Percentiles rank a stretch among this genome's conserved stretches.
These are phyloP conservation scores for Sphaeramia orbicularis DNA, from an alignment of 2,797 vertebrate species.

Conservation along the genomic window DNA sequence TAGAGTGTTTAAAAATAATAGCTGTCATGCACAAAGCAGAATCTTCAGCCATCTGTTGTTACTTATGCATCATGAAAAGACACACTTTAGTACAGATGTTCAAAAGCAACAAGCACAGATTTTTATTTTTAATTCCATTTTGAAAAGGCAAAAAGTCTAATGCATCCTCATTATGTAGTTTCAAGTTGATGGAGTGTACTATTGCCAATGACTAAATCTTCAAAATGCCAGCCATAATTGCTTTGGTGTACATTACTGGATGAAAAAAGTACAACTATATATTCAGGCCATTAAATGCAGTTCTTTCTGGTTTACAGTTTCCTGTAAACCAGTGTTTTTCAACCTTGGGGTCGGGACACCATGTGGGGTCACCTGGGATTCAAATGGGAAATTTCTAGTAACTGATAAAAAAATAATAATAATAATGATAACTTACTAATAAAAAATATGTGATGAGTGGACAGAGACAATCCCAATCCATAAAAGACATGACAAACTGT, in stretches of 20 bases:
- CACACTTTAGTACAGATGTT: not conserved
- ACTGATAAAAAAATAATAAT: too few relatives aligned
- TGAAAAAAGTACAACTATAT: too few relatives aligned
- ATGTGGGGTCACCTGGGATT: too few relatives aligned
- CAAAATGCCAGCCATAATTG: not conserved
- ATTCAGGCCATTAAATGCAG: too few relatives aligned
- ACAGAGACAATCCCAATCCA: too few relatives aligned
- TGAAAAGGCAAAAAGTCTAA: not conserved
- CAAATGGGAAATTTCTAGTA: too few relatives aligned
- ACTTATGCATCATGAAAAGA: not conserved
- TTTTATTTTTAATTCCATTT: not conserved
- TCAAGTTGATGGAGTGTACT: not conserved
- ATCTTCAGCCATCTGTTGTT: not conserved
- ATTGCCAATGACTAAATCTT: not conserved
- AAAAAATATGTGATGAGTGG: too few relatives aligned
- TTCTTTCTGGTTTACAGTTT: too few relatives aligned
- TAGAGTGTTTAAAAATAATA: not conserved
- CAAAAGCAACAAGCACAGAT: not conserved
- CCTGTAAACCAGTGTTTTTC: too few relatives aligned
- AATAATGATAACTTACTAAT: too few relatives aligned
- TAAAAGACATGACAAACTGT: too few relatives aligned
- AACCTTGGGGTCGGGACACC: too few relatives aligned
- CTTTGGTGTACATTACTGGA: slow-evolving; percentile 1
- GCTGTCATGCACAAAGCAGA: not conserved
- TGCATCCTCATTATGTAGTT: not conserved